phyloP scores from a whole-genome alignment of 2,113 vertebrate species.

The Herpailurus yagouaroundi region DNA sequence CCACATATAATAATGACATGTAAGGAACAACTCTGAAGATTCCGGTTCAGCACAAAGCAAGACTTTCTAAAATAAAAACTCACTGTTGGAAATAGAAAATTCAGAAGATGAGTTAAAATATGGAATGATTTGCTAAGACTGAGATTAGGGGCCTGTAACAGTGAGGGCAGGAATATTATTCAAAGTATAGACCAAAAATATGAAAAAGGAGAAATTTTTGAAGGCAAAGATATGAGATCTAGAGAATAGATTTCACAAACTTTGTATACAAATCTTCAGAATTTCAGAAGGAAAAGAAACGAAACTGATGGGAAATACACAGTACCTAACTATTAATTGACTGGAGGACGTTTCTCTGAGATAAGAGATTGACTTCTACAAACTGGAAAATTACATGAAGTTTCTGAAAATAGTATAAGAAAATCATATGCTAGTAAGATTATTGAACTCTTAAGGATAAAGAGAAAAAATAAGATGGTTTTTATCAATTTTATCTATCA shows the following conservation, averaged over 20 bases:
- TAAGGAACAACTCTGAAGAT: neutral
- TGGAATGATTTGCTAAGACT: neutral
- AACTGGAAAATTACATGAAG: neutral
- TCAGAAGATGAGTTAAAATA: neutral
- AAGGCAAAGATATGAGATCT: neutral
- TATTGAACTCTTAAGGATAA: neutral
- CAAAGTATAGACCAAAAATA: neutral
- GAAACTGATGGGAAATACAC: neutral
- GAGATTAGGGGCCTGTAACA: neutral
- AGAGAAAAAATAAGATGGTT: neutral
- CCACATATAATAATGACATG: fast-evolving
- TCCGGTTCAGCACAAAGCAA: neutral
- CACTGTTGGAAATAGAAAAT: neutral
- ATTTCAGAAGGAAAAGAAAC: neutral
- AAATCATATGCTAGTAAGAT: neutral
- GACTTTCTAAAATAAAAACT: neutral
- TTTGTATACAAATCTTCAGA: neutral
- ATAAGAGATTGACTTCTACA: neutral
- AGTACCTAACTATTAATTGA: neutral
- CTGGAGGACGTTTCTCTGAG: neutral
- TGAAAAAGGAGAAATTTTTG: neutral
- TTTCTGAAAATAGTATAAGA: conserved; percentile 14
- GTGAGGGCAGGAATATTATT: neutral
- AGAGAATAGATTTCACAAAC: neutral
- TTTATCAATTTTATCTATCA: neutral